A percentile compares a stretch with the other conserved stretches of the same genome.
These are phyloP conservation scores for Emydura subglobosa DNA, from an alignment of 2,113 vertebrate genomes.

Conservation along the genomic window DNA sequence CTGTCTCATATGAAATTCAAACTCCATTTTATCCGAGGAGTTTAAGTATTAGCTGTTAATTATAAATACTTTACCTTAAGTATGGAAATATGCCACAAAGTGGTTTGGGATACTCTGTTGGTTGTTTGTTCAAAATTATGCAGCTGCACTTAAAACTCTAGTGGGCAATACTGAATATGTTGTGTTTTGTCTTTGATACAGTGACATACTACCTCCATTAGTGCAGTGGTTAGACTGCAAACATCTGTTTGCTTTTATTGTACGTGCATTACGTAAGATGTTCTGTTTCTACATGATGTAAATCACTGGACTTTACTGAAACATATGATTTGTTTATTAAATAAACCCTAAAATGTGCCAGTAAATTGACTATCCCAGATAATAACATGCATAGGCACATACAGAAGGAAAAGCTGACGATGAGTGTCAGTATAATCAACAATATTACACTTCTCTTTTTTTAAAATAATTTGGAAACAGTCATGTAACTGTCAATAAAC, in stretches of 20 bases:
- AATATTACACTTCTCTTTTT: background rate
- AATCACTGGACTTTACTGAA: conserved; percentile 58
- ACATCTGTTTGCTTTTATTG: conserved; percentile 80
- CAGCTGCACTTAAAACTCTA: conserved; percentile 51
- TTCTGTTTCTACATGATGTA: conserved; percentile 62
- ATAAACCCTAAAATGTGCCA: conserved; percentile 51
- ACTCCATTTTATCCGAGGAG: background rate
- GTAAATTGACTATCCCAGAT: conserved; percentile 22
- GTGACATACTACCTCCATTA: conserved; percentile 68
- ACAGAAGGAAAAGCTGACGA: background rate
- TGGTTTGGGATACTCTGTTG: background rate
- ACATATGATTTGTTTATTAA: conserved; percentile 39
- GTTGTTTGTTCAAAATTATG: conserved; percentile 20
- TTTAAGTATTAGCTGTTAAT: conserved; percentile 38
- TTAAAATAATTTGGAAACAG: background rate
- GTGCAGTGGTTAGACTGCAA: conserved; percentile 51
- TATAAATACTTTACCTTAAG: conserved; percentile 58
- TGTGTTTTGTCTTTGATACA: conserved; percentile 68
- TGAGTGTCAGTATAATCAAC: background rate
- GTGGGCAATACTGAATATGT: conserved; percentile 46
- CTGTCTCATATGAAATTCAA: conserved; percentile 44
- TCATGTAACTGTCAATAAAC: background rate
- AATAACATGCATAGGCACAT: background rate
- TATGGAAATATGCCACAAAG: background rate
- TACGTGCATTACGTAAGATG: conserved; percentile 71